A percentile compares a stretch with the other conserved stretches of the same genome.
Conservation (phyloP, 2,888 invertebrate genomes). For the Phytoseiulus persimilis region DNA sequence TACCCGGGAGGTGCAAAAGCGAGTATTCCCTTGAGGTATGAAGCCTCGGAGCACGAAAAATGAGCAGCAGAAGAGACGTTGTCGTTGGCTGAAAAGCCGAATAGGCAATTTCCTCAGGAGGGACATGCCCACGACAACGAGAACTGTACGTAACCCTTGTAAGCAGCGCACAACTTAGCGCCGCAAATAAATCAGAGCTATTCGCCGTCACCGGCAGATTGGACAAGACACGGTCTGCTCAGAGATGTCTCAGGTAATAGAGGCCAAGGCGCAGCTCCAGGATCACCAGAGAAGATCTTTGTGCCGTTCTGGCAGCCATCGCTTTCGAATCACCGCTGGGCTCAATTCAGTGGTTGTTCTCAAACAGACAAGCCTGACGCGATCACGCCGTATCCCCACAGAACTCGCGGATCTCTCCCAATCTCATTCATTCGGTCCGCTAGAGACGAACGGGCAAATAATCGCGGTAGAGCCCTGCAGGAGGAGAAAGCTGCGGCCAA, state of each 20-base stretch:
- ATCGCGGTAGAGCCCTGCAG: neutral
- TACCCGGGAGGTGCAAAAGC: neutral
- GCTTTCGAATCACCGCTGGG: neutral
- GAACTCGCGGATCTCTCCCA: neutral
- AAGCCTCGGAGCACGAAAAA: neutral
- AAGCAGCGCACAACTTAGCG: neutral
- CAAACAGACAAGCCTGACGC: too few relatives aligned
- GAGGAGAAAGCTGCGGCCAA: neutral
- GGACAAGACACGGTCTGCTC: neutral
- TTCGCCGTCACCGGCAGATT: neutral
- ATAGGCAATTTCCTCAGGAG: neutral
- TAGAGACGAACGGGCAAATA: neutral
- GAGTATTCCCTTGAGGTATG: neutral
- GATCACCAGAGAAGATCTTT: neutral
- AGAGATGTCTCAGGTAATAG: neutral
- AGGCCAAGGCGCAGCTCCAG: neutral
- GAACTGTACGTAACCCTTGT: neutral
- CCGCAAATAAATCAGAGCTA: neutral
- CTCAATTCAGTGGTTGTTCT: neutral
- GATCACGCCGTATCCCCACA: neutral
- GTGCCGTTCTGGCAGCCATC: neutral
- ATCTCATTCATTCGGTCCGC: neutral
- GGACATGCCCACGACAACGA: neutral
- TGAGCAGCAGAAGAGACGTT: neutral
- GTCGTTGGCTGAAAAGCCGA: neutral